These are phyloP conservation scores for Ferdinandea cuprea DNA, from an alignment of 2,888 invertebrate species.

Conservation along the genomic window DNA sequence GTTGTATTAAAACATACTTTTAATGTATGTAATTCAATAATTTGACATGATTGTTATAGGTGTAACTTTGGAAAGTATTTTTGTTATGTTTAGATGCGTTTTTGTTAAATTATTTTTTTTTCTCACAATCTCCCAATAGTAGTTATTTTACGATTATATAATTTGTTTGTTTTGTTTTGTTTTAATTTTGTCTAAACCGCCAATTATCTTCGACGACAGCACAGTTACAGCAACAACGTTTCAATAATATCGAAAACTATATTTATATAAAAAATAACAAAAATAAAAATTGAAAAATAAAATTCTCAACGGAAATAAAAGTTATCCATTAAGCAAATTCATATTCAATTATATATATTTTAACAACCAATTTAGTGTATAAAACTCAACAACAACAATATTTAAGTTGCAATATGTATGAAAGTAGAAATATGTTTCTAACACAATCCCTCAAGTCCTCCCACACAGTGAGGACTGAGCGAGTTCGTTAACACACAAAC, in stretches of 20 bases:
- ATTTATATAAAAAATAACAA: slow-evolving; percentile 58
- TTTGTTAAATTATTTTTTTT: slow-evolving; percentile 45
- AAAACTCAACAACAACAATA: slow-evolving; percentile 70
- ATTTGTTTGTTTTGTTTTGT: not conserved
- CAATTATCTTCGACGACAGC: slow-evolving; percentile 73
- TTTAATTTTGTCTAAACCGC: slow-evolving; percentile 36
- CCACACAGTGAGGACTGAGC: slow-evolving; percentile 45
- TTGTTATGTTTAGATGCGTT: slow-evolving; percentile 33
- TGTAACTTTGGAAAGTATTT: slow-evolving; percentile 42
- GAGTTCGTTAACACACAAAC: slow-evolving; percentile 73
- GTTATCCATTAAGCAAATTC: slow-evolving; percentile 71
- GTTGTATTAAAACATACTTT: slow-evolving; percentile 55
- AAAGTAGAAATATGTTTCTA: slow-evolving; percentile 69
- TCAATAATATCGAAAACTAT: slow-evolving; percentile 73
- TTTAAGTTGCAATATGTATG: slow-evolving; percentile 74
- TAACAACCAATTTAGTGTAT: slow-evolving; percentile 73
- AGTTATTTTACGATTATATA: not conserved
- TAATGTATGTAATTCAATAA: slow-evolving; percentile 32
- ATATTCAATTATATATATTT: slow-evolving; percentile 74
- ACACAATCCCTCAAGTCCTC: slow-evolving; percentile 57
- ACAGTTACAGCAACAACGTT: slow-evolving; percentile 71
- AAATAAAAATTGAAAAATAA: slow-evolving; percentile 28
- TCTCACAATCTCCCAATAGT: slow-evolving; percentile 2
- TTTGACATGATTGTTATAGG: slow-evolving; percentile 48
- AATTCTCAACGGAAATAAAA: slow-evolving; percentile 51